Percentiles rank a stretch among this genome's conserved stretches.
phyloP scores from a whole-genome alignment of 2,113 vertebrate species.

The Serinus canaria region DNA sequence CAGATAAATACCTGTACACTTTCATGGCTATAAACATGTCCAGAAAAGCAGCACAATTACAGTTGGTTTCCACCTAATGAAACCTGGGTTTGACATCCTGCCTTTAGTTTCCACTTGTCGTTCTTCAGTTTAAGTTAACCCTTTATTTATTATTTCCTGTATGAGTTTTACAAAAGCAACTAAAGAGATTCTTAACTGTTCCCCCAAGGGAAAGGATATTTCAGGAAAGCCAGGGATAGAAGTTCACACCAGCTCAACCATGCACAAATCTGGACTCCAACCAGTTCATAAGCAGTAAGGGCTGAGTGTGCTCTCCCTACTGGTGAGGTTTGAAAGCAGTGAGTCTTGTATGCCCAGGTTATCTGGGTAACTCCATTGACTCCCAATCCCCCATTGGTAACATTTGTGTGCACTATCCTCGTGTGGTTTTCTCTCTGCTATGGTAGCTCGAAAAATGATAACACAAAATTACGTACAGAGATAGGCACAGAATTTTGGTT shows the following conservation, averaged over 20 bases:
- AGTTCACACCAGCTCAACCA: neutral
- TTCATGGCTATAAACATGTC: constrained; percentile 11
- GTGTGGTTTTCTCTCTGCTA: neutral
- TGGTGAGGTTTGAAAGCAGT: neutral
- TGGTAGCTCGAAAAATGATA: neutral
- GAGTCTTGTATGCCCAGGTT: neutral
- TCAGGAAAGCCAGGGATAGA: neutral
- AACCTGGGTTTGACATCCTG: neutral
- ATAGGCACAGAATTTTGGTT: neutral
- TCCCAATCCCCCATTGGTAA: neutral
- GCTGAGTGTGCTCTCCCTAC: neutral
- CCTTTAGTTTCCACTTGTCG: neutral
- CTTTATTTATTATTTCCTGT: neutral
- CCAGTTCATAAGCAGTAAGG: neutral
- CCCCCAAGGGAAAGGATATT: neutral
- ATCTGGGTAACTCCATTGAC: neutral
- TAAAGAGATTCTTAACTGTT: neutral
- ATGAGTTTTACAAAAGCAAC: neutral
- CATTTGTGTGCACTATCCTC: neutral
- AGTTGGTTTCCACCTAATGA: neutral
- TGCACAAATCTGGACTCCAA: neutral
- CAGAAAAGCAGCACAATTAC: constrained; percentile 3
- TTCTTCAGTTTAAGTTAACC: constrained; percentile 18
- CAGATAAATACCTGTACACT: neutral
- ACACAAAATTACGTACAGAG: neutral